Percentiles rank a stretch among this genome's conserved stretches.
Conservation (phyloP, 2,888 invertebrate genomes). For the Lingula anatina region DNA sequence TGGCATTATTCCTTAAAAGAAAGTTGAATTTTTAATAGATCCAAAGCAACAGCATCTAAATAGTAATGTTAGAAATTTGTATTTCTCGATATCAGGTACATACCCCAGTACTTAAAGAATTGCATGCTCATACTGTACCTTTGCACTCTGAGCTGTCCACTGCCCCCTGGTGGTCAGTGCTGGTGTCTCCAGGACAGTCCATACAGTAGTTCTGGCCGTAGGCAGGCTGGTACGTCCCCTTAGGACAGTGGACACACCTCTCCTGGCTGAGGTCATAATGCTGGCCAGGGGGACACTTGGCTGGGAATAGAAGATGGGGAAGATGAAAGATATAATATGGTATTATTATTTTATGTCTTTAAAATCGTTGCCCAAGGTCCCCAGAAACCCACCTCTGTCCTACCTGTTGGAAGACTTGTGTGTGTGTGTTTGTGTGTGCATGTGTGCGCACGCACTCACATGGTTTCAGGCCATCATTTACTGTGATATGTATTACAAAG, state of each 20-base stretch:
- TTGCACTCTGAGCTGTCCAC: constrained; percentile 50
- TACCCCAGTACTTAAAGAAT: no score
- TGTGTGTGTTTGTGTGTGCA: not conserved
- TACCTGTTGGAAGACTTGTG: not conserved
- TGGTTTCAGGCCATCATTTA: not conserved
- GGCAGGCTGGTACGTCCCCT: constrained; percentile 46
- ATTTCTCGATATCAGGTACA: no score
- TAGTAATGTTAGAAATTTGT: no score
- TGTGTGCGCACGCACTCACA: not conserved
- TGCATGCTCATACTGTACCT: no score
- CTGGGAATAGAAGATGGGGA: constrained; percentile 17
- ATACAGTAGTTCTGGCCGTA: constrained; percentile 49
- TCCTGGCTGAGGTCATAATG: constrained; percentile 35
- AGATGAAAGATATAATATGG: not conserved
- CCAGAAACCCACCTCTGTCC: no score
- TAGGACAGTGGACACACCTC: constrained; percentile 42
- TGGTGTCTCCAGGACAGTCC: constrained; percentile 51
- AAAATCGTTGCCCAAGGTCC: no score
- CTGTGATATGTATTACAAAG: no score
- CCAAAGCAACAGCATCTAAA: no score
- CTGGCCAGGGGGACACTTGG: constrained; percentile 42
- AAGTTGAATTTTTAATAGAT: no score
- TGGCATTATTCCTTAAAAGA: no score
- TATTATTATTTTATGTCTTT: no score
- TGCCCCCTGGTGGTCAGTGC: constrained; percentile 50